Conservation (phyloP, 2,113 vertebrate genomes). For the Prionailurus bengalensis region DNA sequence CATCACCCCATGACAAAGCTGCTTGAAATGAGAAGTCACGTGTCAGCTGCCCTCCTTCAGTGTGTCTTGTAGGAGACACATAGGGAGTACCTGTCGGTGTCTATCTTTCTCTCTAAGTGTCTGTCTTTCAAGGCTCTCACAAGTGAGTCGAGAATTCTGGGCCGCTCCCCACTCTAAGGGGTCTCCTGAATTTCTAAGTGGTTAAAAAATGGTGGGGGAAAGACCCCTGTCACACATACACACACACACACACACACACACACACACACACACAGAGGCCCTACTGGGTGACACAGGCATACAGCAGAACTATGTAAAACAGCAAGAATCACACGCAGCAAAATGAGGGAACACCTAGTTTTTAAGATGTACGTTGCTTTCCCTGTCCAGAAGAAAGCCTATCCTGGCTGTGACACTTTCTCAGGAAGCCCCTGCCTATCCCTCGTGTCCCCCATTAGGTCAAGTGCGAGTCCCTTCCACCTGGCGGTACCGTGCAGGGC, state of each 20-base stretch:
- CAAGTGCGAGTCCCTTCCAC: background rate
- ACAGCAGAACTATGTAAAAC: background rate
- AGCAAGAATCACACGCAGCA: background rate
- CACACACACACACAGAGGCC: background rate
- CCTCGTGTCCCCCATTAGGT: background rate
- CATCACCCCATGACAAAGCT: background rate
- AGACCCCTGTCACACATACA: background rate
- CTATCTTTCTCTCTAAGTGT: no score
- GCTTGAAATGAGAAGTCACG: background rate
- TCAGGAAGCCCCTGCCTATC: background rate
- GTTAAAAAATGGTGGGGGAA: background rate
- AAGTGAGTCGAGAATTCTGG: background rate
- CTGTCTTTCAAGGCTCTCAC: background rate
- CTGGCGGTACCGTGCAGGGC: background rate
- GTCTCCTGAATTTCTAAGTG: background rate
- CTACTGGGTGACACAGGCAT: background rate
- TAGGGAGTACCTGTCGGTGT: fast-evolving
- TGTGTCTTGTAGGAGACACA: background rate
- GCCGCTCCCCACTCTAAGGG: background rate
- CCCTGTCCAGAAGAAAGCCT: background rate
- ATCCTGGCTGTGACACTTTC: background rate
- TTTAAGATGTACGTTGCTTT: constrained; percentile 9
- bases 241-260: background rate
- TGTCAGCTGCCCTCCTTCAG: background rate
- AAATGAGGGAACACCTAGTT: background rate